Percentiles rank a stretch among this genome's conserved stretches.
phyloP scores from a whole-genome alignment of 2,888 invertebrate species.

The Disparrhopalites patrizii region DNA sequence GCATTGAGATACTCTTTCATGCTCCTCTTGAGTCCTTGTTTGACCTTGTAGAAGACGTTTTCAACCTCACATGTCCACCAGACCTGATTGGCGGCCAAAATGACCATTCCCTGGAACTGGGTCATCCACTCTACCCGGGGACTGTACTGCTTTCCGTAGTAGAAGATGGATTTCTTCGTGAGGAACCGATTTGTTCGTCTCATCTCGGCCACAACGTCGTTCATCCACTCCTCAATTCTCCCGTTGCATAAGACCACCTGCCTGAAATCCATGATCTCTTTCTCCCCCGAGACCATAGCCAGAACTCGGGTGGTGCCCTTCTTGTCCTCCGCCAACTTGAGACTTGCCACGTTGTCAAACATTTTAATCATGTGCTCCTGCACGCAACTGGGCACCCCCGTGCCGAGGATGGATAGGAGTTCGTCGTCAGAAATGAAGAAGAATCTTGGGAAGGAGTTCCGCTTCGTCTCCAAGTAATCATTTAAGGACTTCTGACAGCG shows the following conservation, averaged over 20 bases:
- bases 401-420: constrained; percentile 80
- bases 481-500: constrained; percentile 87
- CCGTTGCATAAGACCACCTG: constrained; percentile 68
- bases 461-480: constrained; percentile 82
- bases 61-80: constrained; percentile 98
- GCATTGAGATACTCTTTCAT: constrained; percentile 84
- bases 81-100: constrained; percentile 78
- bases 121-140: constrained; percentile 74
- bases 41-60: constrained; percentile 68
- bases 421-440: constrained; percentile 94
- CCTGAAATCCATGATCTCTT: constrained; percentile 79
- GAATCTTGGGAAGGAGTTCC: constrained; percentile 83
- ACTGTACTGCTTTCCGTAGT: constrained; percentile 71
- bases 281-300: constrained; percentile 83
- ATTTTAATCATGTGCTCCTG: constrained; percentile 95
- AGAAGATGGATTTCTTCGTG: constrained; percentile 80
- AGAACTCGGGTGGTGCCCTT: constrained; percentile 65
- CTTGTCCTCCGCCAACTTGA: constrained; percentile 65
- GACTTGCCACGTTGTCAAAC: constrained; percentile 82
- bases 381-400: constrained; percentile 74
- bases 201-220: constrained; percentile 77
- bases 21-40: constrained; percentile 70
- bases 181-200: constrained; percentile 72
- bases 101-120: constrained; percentile 83
- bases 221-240: constrained; percentile 91